Evolutionary conservation across 2,113 vertebrate genomes (phyloP).

Genomic region (Delphinus delphis): DNA sequence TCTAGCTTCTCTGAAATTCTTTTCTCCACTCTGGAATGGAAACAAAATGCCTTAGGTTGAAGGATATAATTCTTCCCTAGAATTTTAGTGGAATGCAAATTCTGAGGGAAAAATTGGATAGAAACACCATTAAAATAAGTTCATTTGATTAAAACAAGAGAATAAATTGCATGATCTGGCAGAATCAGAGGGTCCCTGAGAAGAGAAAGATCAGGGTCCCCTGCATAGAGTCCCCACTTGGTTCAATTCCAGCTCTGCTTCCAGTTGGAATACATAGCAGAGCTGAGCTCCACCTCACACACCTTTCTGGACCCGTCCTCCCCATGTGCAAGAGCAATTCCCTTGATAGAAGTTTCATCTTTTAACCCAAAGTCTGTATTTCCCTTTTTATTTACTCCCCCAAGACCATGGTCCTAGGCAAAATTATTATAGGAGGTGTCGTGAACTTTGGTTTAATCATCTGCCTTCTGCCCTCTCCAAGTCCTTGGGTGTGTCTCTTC

Average conservation of each 20-base stretch:
- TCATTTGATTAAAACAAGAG: conserved; percentile 10
- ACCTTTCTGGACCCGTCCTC: neutral
- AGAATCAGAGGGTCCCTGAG: neutral
- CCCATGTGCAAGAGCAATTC: neutral
- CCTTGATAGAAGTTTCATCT: neutral
- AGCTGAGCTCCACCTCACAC: neutral
- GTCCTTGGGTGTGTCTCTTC: neutral
- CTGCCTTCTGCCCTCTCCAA: neutral
- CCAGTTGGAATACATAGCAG: neutral
- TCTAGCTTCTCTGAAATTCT: neutral
- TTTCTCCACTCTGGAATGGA: neutral
- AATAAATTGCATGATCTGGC: neutral
- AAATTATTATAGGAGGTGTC: neutral
- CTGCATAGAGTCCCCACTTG: neutral
- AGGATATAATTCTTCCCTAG: neutral
- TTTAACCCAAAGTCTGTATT: neutral
- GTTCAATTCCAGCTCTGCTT: neutral
- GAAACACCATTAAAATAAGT: neutral
- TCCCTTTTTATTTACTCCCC: neutral
- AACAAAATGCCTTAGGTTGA: conserved; percentile 14
- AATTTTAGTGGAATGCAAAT: conserved; percentile 9
- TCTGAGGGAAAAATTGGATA: neutral
- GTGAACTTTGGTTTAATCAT: neutral
- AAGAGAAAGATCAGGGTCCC: neutral
- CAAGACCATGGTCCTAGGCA: neutral